Evolutionary conservation across 2,113 vertebrate species (phyloP), one percentile per base, ranked within the genome.

Genomic region (Eclectus roratus): DNA sequence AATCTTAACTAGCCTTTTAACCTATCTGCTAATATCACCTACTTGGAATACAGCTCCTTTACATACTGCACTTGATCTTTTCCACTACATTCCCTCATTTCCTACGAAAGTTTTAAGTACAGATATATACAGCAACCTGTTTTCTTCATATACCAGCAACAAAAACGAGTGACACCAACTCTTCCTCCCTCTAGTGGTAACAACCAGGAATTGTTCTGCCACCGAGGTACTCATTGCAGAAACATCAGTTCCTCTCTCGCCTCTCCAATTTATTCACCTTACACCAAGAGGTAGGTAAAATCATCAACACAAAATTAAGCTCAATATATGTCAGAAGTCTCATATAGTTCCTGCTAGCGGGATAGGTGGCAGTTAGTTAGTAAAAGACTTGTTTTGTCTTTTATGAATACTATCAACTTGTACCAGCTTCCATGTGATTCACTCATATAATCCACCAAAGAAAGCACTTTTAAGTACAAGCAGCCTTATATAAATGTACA

Each of bases 111-210:
- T 50, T 66, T 66, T 11, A 66, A 58, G 9, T 37, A 50, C 39
- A 49, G 17, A 91, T n/a, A 44, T 8, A 49, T 18, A 56, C 6
- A 78, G 39, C 60, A 90, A 93, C 60, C 20, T 24, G 14, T 44
- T 76, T 88, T 27, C 44, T 49, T 49, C 61, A 68, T 6, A 31
- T 0, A n/a, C 24, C 43, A 52, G 5, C 47, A 69, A 37, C 29
- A 69, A 28, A 10, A 64, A 37, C 17, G 55, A 84, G 2, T 6
- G 47, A 53, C 43, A 79, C 74, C 47, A 46, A 78, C 85, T 91
- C 90, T 83, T 90, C 41, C 88, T 87, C 94, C 96, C 93, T 91
- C 94, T 95, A 80, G 61, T 77, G 96, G 94, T 71, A 79, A 89
- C 53, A 81, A 11, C 0, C 43, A 60, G 55, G 31, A 56, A 74